Evolutionary conservation across 2,113 vertebrate species (phyloP), one percentile per base, ranked within the genome.

Genomic region (Anoura caudifer): DNA sequence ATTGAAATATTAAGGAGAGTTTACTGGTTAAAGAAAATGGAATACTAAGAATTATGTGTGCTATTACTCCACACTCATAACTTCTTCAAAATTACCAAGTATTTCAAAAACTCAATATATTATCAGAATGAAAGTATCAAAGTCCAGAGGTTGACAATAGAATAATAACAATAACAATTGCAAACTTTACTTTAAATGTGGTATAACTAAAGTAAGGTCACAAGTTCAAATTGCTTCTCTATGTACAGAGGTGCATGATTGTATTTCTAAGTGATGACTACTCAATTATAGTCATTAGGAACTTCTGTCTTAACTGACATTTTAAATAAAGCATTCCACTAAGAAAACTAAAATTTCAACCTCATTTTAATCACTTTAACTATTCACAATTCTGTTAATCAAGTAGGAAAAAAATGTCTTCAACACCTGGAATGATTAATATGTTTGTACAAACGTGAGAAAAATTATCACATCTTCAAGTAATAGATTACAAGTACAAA

Each of bases 311-410:
- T 77, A 94, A 93, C 20, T 91, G 86, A 95, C 59, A 97, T 96
- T 97, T 97, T 92, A 93, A 94, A 82, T 95, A 72, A 95, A 83
- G 73, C n/a, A 72, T 93, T 91, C 11, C 38, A 12, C 24, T 91
- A 87, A 63, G 54, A 87, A 97, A 96, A 87, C 59, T 80, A 92
- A 96, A 93, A 93, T 89, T 93, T 96, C 80, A 84, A 50, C 59
- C 54, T 87, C 36, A 84, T 94, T 96, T 92, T 97, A 95, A 95
- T 97, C 83, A 95, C 33, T 61, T 95, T 90, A 94, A 70, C 63
- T 97, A 61, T 95, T 95, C 56, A 94, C 52, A 97, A 91, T 95
- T 95, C 79, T 45, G 75, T 94, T 97, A 97, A 96, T 97, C 95
- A 96, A 92, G 91, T 59, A 84, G 45, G 1, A 75, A 83, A 90